A percentile compares a stretch with the other conserved stretches of the same genome.
These are phyloP conservation scores for Halcyon badia DNA, from an alignment of 2,797 vertebrate species.

Conservation along the genomic window DNA sequence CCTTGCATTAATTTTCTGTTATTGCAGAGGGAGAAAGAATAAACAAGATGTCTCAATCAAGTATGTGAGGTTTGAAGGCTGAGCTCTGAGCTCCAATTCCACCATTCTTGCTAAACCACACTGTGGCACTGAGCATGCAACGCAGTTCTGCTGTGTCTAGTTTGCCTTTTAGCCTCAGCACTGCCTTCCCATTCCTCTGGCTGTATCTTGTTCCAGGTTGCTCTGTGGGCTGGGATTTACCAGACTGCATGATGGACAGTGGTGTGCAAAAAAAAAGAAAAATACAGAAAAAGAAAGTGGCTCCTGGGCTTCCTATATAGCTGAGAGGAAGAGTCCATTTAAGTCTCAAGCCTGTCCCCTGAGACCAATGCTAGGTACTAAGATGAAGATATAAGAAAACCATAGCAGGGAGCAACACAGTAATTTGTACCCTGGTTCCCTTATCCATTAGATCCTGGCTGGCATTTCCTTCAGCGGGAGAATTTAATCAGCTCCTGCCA, in stretches of 20 bases:
- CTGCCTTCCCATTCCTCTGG: not conserved
- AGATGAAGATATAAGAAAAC: slow-evolving; percentile 15
- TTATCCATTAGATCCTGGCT: slow-evolving; percentile 18
- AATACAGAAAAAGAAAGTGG: not conserved
- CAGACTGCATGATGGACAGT: not conserved
- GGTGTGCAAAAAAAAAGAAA: not conserved
- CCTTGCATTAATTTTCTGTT: not conserved
- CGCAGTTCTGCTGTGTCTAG: not conserved
- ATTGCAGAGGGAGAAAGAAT: not conserved
- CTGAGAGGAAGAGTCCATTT: slow-evolving; percentile 24
- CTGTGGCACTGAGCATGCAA: not conserved
- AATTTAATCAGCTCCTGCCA: slow-evolving; percentile 28
- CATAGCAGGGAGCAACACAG: not conserved
- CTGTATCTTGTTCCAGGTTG: not conserved
- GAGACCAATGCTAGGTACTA: not conserved
- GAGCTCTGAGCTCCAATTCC: not conserved
- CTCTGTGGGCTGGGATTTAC: not conserved
- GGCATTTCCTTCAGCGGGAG: not conserved
- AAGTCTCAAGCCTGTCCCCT: slow-evolving; percentile 6
- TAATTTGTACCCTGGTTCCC: slow-evolving; percentile 41
- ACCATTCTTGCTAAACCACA: not conserved
- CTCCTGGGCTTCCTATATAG: not conserved
- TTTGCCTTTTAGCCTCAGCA: not conserved
- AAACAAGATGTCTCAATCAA: not conserved
- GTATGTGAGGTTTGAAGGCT: not conserved